Evolutionary conservation across 2,113 vertebrate genomes (phyloP), one percentile per base, ranked within the genome.

Genomic region (Epinephelus cyanopodus): DNA sequence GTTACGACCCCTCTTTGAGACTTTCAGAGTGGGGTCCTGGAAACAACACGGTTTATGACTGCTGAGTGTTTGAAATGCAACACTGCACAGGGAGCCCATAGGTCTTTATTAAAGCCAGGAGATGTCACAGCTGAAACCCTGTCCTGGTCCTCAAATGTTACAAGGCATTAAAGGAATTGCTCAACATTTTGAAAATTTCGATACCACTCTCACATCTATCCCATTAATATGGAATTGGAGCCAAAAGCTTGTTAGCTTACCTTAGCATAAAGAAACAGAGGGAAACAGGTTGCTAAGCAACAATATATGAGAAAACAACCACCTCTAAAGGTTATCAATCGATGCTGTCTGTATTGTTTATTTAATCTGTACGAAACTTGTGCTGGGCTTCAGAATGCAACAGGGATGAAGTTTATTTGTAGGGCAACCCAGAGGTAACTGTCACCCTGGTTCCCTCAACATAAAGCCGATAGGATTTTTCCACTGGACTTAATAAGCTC

Each of bases 51-150:
- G 33, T 82, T 86, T 87, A 89, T 58, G 66, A 81, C 25, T 45
- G 62, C 50, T 27, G 64, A 77, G 69, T 68, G 50, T 84, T 79
- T 91, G 74, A 93, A 89, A 90, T 79, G 48, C 71, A 82, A 83
- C 68, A 80, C 84, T 25, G 19, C 74, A 74, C 65, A 27, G 23
- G 33, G 45, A 70, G 25, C 60, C 21, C 57, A 39, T 2, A 6
- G 66, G 13, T 57, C 72, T 63, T 79, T 57, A 61, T 81, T 67
- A 68, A 62, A 47, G 33, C 37, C 2, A 7, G 48, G 37, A 77
- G 72, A 84, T 42, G 60, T 57, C 69, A 56, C 58, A 70, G 62
- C 54, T 63, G n/a, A 63, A 74, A 12, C 14, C 5, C 60, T 6
- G 14, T 80, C 63, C 67, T 5, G 68, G n/a, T 57, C 72, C 21